Evolutionary conservation across 92 coral and sea anemone species (phyloP).

Genomic region (Actinernus sp.): DNA sequence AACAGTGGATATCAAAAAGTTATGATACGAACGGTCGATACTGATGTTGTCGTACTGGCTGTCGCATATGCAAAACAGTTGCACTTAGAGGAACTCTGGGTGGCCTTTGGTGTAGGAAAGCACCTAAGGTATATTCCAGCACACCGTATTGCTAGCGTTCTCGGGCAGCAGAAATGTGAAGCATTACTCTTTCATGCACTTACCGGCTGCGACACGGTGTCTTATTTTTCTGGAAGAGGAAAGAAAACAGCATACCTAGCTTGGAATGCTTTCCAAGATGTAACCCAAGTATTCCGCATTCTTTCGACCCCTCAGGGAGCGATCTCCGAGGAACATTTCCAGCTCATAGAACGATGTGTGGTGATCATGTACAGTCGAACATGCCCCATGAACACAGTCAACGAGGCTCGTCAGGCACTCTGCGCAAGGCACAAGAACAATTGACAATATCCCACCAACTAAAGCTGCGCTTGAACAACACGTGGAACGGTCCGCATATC

Average conservation of each 20-base stretch:
- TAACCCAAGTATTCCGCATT: conserved; percentile 1
- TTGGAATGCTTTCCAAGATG: too few species aligned
- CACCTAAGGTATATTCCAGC: background rate
- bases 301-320: conserved; percentile 15
- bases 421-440: conserved; percentile 19
- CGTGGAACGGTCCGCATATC: conserved; percentile 31
- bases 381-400: too few species aligned
- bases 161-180: background rate
- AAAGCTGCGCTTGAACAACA: conserved; percentile 36
- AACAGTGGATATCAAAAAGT: background rate
- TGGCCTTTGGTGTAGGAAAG: conserved; percentile 2
- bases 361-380: too few species aligned
- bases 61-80: background rate
- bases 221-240: too few species aligned
- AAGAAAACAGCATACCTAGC: too few species aligned
- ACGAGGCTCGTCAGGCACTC: too few species aligned
- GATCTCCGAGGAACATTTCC: too few species aligned
- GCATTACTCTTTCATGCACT: too few species aligned
- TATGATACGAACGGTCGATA: conserved; percentile 1
- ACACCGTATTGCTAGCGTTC: background rate
- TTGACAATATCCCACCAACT: conserved; percentile 31
- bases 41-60: conserved; percentile 21
- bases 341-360: too few species aligned
- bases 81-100: conserved; percentile 4
- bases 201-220: conserved; percentile 42